Percentiles rank a stretch among this genome's conserved stretches.
These are phyloP conservation scores for Aegotheles bennettii DNA, from an alignment of 2,113 vertebrate genomes.

Conservation along the genomic window DNA sequence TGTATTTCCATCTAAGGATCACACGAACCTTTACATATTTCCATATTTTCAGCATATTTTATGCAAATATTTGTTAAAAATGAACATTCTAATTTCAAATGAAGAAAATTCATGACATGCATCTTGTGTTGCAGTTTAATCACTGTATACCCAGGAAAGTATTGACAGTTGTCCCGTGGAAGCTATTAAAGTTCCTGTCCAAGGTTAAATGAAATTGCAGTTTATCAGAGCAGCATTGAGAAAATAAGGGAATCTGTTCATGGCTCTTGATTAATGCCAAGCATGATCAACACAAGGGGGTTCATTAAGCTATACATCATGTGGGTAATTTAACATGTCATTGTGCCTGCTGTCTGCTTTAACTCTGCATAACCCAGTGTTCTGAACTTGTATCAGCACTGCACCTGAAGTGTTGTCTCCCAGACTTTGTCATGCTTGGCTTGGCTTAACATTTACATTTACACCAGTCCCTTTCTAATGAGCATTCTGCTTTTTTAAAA, in stretches of 20 bases:
- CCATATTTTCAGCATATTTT: slow-evolving; percentile 75
- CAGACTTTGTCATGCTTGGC: slow-evolving; percentile 30
- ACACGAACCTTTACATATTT: slow-evolving; percentile 55
- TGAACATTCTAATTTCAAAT: slow-evolving; percentile 90
- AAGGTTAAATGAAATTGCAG: slow-evolving; percentile 99
- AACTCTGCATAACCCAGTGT: slow-evolving; percentile 64
- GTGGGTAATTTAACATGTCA: slow-evolving; percentile 99
- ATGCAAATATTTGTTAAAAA: slow-evolving; percentile 82
- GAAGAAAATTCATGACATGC: slow-evolving; percentile 90
- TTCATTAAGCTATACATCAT: slow-evolving; percentile 99
- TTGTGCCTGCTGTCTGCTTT: slow-evolving; percentile 88
- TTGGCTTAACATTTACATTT: slow-evolving; percentile 22
- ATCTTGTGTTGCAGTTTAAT: slow-evolving; percentile 96
- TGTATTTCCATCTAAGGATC: neutral
- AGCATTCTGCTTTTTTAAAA: neutral
- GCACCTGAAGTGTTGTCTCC: slow-evolving; percentile 13
- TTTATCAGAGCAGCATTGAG: slow-evolving; percentile 99
- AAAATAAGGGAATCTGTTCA: slow-evolving; percentile 99
- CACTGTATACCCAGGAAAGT: slow-evolving; percentile 93
- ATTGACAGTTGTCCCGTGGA: slow-evolving; percentile 99
- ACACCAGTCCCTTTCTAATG: neutral
- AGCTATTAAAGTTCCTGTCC: slow-evolving; percentile 99
- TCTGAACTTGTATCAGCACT: slow-evolving; percentile 62
- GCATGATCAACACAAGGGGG: slow-evolving; percentile 99
- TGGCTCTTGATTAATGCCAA: slow-evolving; percentile 99